A percentile compares a stretch with the other conserved stretches of the same genome.
phyloP scores from a whole-genome alignment of 2,113 vertebrate genomes.

The Dunckerocampus dactyliophorus region DNA sequence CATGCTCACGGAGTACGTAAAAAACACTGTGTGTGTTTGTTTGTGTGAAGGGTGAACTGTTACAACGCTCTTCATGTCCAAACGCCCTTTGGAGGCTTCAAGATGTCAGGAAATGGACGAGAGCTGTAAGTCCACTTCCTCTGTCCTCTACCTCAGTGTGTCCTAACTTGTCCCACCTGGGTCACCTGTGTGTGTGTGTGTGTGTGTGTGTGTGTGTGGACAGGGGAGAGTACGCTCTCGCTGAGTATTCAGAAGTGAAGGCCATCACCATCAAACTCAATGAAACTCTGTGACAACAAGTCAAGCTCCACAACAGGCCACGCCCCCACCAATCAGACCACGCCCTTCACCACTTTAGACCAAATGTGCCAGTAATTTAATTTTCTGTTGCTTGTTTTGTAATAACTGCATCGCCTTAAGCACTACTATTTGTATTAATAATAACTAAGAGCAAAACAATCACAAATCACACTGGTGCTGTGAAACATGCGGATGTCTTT shows the following conservation, averaged over 20 bases:
- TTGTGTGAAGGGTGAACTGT: conserved; percentile 85
- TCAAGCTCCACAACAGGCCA: background rate
- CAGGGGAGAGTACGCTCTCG: conserved; percentile 90
- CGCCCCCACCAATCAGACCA: no score
- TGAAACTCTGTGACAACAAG: conserved; percentile 74
- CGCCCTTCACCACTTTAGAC: no score
- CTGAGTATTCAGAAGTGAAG: conserved; percentile 92
- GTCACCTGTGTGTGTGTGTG: background rate
- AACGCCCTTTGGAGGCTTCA: conserved; percentile 88
- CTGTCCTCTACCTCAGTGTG: background rate
- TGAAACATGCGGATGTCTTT: no score
- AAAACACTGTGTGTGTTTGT: background rate
- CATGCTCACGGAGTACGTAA: background rate
- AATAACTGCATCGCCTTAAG: no score
- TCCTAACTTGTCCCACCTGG: conserved; percentile 1
- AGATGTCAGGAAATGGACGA: conserved; percentile 95
- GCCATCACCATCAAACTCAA: conserved; percentile 90
- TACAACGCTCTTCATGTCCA: conserved; percentile 91
- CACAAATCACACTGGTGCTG: no score
- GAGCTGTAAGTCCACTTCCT: conserved; percentile 82
- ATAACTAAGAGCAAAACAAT: no score
- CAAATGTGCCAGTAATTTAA: no score
- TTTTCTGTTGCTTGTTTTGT: no score
- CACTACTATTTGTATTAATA: no score
- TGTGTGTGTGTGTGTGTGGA: conserved; percentile 21